Conservation (phyloP, 2,113 vertebrate genomes). For the Poicephalus meyeri region DNA sequence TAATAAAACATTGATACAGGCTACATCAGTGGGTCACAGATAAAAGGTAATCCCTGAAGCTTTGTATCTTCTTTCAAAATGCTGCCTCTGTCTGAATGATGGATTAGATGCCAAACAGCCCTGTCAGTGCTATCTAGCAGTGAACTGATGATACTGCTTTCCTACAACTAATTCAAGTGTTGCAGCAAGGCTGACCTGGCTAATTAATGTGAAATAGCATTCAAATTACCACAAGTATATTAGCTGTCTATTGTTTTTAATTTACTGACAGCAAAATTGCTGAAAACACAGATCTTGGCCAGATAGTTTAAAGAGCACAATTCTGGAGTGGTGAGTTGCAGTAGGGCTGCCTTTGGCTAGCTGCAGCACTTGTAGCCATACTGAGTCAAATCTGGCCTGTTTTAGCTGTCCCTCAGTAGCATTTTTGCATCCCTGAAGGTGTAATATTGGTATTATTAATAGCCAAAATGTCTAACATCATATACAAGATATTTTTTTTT, state of each 20-base stretch:
- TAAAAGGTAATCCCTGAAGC: neutral
- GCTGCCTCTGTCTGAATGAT: neutral
- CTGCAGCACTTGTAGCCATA: neutral
- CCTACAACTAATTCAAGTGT: neutral
- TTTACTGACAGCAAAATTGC: neutral
- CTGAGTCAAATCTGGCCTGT: neutral
- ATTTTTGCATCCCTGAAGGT: neutral
- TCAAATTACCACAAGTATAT: neutral
- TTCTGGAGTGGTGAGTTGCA: neutral
- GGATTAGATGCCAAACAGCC: neutral
- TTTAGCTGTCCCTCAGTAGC: neutral
- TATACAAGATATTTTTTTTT: neutral
- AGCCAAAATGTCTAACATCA: neutral
- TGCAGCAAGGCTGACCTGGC: neutral
- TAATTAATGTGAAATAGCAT: neutral
- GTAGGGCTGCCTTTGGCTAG: neutral
- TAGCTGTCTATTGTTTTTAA: neutral
- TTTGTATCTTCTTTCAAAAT: neutral
- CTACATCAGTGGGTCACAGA: neutral
- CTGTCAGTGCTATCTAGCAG: neutral
- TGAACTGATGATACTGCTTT: neutral
- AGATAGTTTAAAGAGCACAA: neutral
- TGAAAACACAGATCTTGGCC: neutral
- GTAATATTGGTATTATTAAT: neutral
- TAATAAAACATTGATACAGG: neutral